phyloP scores from a whole-genome alignment of 2,113 vertebrate species.

The Panurus biarmicus region DNA sequence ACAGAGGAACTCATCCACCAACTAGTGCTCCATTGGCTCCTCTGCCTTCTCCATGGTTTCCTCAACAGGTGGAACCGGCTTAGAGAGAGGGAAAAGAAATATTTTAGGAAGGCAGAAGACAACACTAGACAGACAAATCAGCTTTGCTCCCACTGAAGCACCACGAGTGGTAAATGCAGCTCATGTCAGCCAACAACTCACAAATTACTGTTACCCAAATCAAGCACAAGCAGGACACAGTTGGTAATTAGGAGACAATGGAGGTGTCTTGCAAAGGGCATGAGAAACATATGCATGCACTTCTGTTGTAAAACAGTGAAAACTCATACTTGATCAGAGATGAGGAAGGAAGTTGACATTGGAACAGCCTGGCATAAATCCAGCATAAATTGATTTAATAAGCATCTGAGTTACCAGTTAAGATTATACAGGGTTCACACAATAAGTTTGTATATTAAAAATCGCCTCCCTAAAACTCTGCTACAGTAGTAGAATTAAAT shows the following conservation, averaged over 20 bases:
- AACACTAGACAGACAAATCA: background rate
- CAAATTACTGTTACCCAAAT: background rate
- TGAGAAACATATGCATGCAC: background rate
- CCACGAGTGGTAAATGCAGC: background rate
- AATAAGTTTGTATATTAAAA: background rate
- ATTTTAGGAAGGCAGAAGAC: background rate
- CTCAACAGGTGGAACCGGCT: constrained; percentile 80
- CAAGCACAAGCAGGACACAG: background rate
- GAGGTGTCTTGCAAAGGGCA: too few species aligned
- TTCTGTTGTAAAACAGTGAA: background rate
- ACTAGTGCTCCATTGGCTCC: constrained; percentile 95
- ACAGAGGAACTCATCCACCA: constrained; percentile 15
- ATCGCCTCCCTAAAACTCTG: background rate
- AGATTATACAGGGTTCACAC: background rate
- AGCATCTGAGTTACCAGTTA: background rate
- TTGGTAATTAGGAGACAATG: background rate
- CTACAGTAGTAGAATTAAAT: background rate
- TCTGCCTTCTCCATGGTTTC: constrained; percentile 79
- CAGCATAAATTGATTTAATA: background rate
- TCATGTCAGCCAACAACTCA: background rate
- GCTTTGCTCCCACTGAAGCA: background rate
- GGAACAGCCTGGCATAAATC: background rate
- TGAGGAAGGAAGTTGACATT: background rate
- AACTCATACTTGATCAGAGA: background rate
- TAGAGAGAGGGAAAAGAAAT: background rate